A percentile compares a stretch with the other conserved stretches of the same genome.
These are phyloP conservation scores for Listronotus oregonensis DNA, from an alignment of 1,140 invertebrate genomes.

Conservation along the genomic window DNA sequence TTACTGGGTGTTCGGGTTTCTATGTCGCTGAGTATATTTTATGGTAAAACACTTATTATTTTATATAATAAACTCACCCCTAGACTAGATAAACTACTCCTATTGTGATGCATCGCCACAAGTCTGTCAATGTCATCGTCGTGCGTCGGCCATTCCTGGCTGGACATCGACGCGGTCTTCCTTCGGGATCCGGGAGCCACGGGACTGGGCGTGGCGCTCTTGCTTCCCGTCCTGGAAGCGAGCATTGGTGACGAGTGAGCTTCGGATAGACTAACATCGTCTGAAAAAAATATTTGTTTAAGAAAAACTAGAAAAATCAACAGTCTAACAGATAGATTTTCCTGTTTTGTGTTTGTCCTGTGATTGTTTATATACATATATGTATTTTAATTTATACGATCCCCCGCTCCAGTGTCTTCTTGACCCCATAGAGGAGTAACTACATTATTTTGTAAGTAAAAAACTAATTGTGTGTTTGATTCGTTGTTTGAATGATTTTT, in stretches of 20 bases:
- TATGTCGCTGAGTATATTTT: too few species aligned
- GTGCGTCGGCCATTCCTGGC: conserved; percentile 61
- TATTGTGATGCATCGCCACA: conserved; percentile 64
- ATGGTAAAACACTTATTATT: too few species aligned
- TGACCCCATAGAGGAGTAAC: too few species aligned
- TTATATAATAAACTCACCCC: conserved; percentile 66
- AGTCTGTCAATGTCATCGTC: conserved; percentile 73
- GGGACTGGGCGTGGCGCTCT: conserved; percentile 54
- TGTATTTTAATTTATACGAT: background rate
- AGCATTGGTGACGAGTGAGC: conserved; percentile 57
- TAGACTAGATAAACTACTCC: conserved; percentile 64
- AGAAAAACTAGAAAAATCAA: too few species aligned
- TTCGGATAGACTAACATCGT: conserved; percentile 62
- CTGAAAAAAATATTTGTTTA: conserved; percentile 58
- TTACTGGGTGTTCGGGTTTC: too few species aligned
- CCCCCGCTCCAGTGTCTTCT: too few species aligned
- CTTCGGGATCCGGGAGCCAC: conserved; percentile 45
- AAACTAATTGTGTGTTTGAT: too few species aligned
- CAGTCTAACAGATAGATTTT: too few species aligned
- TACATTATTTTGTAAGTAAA: too few species aligned
- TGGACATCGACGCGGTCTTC: conserved; percentile 53
- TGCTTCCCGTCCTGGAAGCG: conserved; percentile 60
- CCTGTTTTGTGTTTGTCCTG: too few species aligned
- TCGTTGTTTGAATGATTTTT: too few species aligned
- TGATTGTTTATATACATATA: too few species aligned